These are phyloP conservation scores for Channa argus DNA, from an alignment of 2,113 vertebrate species.

Conservation along the genomic window DNA sequence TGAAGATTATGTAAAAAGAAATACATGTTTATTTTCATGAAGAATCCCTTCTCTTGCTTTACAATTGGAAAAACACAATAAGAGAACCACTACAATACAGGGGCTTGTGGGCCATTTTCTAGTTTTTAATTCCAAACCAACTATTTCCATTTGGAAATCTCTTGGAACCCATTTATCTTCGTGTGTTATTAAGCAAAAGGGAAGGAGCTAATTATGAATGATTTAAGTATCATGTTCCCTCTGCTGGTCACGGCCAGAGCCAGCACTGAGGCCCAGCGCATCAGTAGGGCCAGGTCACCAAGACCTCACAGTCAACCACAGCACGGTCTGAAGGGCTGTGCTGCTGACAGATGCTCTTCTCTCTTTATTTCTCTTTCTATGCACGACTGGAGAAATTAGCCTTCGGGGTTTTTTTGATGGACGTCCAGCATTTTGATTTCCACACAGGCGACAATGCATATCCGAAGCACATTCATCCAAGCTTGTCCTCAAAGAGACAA, in stretches of 20 bases:
- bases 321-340: conserved; percentile 50
- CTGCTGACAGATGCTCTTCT: conserved; percentile 71
- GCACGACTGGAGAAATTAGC: conserved; percentile 31
- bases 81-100: conserved; percentile 63
- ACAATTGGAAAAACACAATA: background rate
- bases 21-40: conserved; percentile 69
- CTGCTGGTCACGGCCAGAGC: conserved; percentile 64
- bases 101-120: conserved; percentile 27
- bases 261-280: conserved; percentile 60
- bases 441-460: conserved; percentile 52
- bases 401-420: conserved; percentile 26
- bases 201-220: conserved; percentile 80
- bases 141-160: conserved; percentile 77
- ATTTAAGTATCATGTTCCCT: conserved; percentile 76
- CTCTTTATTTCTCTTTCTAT: conserved; percentile 57
- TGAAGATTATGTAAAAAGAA: conserved; percentile 54
- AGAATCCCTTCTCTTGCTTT: background rate
- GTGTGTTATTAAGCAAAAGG: conserved; percentile 74
- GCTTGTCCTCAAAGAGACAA: conserved; percentile 43
- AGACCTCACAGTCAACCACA: conserved; percentile 67
- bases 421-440: conserved; percentile 61
- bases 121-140: conserved; percentile 71
- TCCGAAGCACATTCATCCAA: conserved; percentile 40
- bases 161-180: conserved; percentile 73
- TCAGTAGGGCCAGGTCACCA: conserved; percentile 68